Evolutionary conservation across 1,140 invertebrate species (phyloP), one percentile per base, ranked within the genome.

Genomic region (Tachypleus tridentatus): DNA sequence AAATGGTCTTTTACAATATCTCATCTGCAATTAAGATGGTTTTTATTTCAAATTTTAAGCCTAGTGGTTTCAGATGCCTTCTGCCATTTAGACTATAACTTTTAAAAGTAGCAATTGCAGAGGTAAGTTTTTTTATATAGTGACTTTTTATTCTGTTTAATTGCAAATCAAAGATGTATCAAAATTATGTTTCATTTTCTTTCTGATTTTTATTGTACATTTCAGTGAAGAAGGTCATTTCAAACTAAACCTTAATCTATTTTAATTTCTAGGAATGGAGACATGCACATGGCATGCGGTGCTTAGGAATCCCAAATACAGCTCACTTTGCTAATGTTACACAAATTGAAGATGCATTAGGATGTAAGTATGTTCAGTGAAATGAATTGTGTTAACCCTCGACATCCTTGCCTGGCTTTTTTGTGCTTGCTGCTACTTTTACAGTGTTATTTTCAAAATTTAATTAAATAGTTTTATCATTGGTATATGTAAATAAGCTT

Each of bases 241-340:
- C 29, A 29, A 29, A 29, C 29, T 29, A 29, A 29, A 29, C 2
- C 29, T 29, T 29, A 29, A 29, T 29, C 29, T 29, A 29, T 60
- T 64, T 52, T 67, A 60, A 64, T n/a, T 72, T 76, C 51, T 69
- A 85, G 82, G 97, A 99, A 79, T 99, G 97, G 96, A 81, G 97
- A 62, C 97, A 99, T 80, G 96, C 97, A 51, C 96, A 99, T 78
- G 97, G 97, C 11, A 99, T 99, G 97, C 80, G 94, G 5, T 99
- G 97, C 79, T 81, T 99, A 3, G 95, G 97, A 5, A 99, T 99
- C 72, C 97, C 97, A 1, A 99, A 99, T 77, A 99, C 97, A 0
- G 96, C 97, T 7, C 97, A 99, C 81, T 99, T 99, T 82, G 96
- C 97, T 6, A 99, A 99, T 78, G 96, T 99, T 5, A 99, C 97